phyloP scores from a whole-genome alignment of 2,888 invertebrate genomes.

The Gymnoscelis rufifasciata region DNA sequence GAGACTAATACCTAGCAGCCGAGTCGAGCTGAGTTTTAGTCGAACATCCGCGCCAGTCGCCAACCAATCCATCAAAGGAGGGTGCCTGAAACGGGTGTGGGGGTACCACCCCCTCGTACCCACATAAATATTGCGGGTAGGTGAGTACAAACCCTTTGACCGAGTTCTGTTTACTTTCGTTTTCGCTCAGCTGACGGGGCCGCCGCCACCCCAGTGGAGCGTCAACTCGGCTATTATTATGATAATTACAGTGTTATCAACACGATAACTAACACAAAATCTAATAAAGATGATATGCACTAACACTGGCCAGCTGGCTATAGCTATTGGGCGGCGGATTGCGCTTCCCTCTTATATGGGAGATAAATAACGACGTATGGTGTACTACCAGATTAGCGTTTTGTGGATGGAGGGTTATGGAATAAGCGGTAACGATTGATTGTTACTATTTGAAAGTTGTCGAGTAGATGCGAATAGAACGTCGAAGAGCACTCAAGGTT shows the following conservation, averaged over 20 bases:
- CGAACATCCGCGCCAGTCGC: slow-evolving; percentile 74
- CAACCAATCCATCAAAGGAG: slow-evolving; percentile 79
- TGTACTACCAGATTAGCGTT: too few relatives aligned
- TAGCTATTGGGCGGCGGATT: slow-evolving; percentile 2
- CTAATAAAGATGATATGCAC: slow-evolving; percentile 36
- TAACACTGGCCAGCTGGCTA: slow-evolving; percentile 18
- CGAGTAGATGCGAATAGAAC: slow-evolving; percentile 40
- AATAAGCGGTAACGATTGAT: neutral
- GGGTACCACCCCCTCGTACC: slow-evolving; percentile 62
- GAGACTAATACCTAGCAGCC: slow-evolving; percentile 63
- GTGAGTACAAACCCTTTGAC: slow-evolving; percentile 80
- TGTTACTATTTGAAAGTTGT: slow-evolving; percentile 21
- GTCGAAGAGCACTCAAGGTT: slow-evolving; percentile 69
- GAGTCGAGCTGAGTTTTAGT: slow-evolving; percentile 68
- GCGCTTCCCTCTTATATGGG: slow-evolving; percentile 10
- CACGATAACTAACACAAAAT: slow-evolving; percentile 44
- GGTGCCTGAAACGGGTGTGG: slow-evolving; percentile 70
- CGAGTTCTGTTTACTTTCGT: slow-evolving; percentile 81
- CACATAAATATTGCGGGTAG: slow-evolving; percentile 80
- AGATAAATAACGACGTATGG: slow-evolving; percentile 1
- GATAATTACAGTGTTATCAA: slow-evolving; percentile 74
- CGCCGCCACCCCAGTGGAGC: slow-evolving; percentile 56
- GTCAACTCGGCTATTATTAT: slow-evolving; percentile 72
- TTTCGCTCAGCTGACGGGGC: slow-evolving; percentile 79
- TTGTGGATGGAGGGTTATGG: neutral